These are phyloP conservation scores for Mustelus asterias DNA, from an alignment of 2,113 vertebrate genomes.

Conservation along the genomic window DNA sequence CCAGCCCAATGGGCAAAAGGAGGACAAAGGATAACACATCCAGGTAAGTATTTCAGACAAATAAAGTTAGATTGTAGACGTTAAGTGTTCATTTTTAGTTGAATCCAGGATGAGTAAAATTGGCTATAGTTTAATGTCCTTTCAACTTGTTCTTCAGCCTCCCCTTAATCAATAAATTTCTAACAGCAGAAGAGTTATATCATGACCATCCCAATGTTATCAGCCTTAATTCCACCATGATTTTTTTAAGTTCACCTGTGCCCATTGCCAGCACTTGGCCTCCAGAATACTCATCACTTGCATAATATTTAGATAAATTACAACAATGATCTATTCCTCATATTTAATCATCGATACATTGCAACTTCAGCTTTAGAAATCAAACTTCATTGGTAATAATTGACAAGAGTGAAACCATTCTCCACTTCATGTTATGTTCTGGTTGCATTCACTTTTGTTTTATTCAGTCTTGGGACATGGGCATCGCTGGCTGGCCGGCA, in stretches of 20 bases:
- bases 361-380: not conserved
- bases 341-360: not conserved
- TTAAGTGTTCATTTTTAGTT: not conserved
- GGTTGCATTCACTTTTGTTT: not conserved
- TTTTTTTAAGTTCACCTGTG: no score
- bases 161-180: no score
- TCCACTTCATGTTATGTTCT: not conserved
- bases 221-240: no score
- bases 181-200: no score
- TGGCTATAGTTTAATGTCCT: not conserved
- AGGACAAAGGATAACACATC: not conserved
- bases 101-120: not conserved
- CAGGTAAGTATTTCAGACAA: not conserved
- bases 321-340: not conserved
- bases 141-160: not conserved
- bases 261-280: no score
- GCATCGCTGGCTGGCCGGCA: no score
- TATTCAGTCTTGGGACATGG: no score
- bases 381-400: not conserved
- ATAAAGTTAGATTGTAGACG: not conserved
- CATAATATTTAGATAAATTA: not conserved
- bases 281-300: no score
- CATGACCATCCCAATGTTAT: no score
- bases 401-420: not conserved
- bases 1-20: not conserved